phyloP scores from a whole-genome alignment of 2,113 vertebrate species.

The Pygoscelis antarcticus region DNA sequence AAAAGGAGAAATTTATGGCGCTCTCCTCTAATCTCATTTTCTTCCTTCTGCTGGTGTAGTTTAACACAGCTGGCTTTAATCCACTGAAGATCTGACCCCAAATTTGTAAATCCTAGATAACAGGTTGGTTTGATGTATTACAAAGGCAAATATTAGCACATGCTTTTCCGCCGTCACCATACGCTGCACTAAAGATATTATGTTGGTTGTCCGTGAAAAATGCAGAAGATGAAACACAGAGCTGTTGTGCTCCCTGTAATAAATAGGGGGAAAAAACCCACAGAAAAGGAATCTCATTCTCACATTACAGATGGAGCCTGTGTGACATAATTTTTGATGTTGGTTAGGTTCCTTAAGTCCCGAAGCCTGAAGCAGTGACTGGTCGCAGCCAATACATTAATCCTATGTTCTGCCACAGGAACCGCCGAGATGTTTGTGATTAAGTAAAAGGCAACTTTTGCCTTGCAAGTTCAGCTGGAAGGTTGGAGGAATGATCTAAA shows the following conservation, averaged over 20 bases:
- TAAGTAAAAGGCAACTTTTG: not conserved
- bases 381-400: not conserved
- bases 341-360: not conserved
- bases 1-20: not conserved
- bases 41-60: not conserved
- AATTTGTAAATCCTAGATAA: not conserved
- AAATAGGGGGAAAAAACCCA: fast-evolving
- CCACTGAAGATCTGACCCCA: not conserved
- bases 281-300: not conserved
- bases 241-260: not conserved
- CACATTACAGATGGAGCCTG: not conserved
- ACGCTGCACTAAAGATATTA: not conserved
- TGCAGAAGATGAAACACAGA: not conserved
- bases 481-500: not conserved
- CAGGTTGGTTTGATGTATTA: not conserved
- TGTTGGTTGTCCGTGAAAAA: not conserved
- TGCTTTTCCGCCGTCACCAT: not conserved
- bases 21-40: not conserved
- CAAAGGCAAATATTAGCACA: slow-evolving; percentile 5
- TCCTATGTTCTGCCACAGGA: not conserved
- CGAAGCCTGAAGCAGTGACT: not conserved
- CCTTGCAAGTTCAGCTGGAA: not conserved
- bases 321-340: not conserved
- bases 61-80: not conserved
- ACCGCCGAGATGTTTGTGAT: not conserved